Percentiles rank a stretch among this genome's conserved stretches.
These are phyloP conservation scores for Diceros bicornis DNA, from an alignment of 2,797 vertebrate genomes.

Conservation along the genomic window DNA sequence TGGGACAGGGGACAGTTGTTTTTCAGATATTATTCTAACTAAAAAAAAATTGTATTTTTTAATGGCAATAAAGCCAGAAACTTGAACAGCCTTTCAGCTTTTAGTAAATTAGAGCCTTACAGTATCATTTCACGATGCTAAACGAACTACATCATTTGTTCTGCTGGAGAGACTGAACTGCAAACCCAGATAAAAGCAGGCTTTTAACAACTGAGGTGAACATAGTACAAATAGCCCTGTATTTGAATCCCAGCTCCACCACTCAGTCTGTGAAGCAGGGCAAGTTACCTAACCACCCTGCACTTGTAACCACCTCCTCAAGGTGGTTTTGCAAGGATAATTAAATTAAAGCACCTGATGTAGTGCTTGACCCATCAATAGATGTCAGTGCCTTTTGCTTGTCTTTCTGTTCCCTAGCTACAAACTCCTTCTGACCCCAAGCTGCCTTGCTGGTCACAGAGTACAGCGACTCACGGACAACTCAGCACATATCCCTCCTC, in stretches of 20 bases:
- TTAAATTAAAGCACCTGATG: slow-evolving; percentile 66
- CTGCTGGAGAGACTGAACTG: slow-evolving; percentile 7
- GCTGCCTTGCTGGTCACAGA: slow-evolving; percentile 44
- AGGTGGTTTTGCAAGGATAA: slow-evolving; percentile 64
- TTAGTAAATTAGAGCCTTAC: slow-evolving; percentile 20
- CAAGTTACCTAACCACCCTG: slow-evolving; percentile 56
- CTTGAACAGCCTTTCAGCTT: neutral
- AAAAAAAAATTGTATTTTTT: slow-evolving; percentile 47
- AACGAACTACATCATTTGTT: slow-evolving; percentile 54
- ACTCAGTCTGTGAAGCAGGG: slow-evolving; percentile 45
- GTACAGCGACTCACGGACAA: slow-evolving; percentile 60
- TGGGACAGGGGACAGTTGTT: neutral
- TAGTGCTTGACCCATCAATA: slow-evolving; percentile 10
- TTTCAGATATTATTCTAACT: slow-evolving; percentile 53
- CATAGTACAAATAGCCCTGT: slow-evolving; percentile 20
- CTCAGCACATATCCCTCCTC: slow-evolving; percentile 73
- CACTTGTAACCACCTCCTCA: slow-evolving; percentile 31
- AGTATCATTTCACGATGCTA: neutral
- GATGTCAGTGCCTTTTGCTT: slow-evolving; percentile 15
- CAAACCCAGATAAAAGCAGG: slow-evolving; percentile 68
- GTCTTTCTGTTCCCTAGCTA: slow-evolving; percentile 42
- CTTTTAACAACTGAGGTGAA: slow-evolving; percentile 46
- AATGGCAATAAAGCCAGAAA: slow-evolving; percentile 12
- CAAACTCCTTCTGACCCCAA: slow-evolving; percentile 66
- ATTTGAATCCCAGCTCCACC: slow-evolving; percentile 30